Evolutionary conservation across 53 echinoderm and acorn worm genomes (phyloP), one percentile per base, ranked within the genome.

Genomic region (Zoroaster sp.): DNA sequence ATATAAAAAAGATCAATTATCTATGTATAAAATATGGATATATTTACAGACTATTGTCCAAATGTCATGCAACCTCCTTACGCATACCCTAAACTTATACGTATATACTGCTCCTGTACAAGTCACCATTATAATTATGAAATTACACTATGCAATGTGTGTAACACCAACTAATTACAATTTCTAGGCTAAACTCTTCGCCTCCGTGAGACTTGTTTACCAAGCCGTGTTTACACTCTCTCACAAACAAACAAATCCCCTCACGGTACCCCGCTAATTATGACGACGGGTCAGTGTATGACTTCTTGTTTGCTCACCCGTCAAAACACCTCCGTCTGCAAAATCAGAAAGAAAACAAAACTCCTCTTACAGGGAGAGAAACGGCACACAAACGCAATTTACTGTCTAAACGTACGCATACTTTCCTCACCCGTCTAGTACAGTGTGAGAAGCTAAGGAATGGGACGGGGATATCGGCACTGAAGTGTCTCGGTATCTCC

Each of bases 261-360:
- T 6, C 23, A 18, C 12, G 78, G n/a, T 0, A 14, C 36, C 44
- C 37, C 17, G 78, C 59, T 82, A 66, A 82, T 82, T 82, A 67
- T 82, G 44, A 67, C 68, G 82, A 23, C 23, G 43, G 82, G 42
- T 82, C 68, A 41, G 31, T 74, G n/a, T 82, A 17, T 67, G 45
- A 43, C n/a, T 2, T 12, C 3, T 17, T 82, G 82, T 82, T 82
- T 82, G 82, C 44, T 42, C 82, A 67, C 82, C 66, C 82, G 82
- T 68, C 82, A 82, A 82, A 82, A 82, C 82, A 82, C 42, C 66
- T 82, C 69, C 6, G 82, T 67, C 44, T 25, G 32, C 13, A 66
- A 36, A 82, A 82, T 42, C 82, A 32, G 34, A 82, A 82, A 40
- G 68, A 82, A 82, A 82, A 82, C 68, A 82, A 82, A 82, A 66